Percentiles rank a stretch among this genome's conserved stretches.
Evolutionary conservation across 2,888 invertebrate genomes (phyloP).

Genomic region (Mylabris sibirica): DNA sequence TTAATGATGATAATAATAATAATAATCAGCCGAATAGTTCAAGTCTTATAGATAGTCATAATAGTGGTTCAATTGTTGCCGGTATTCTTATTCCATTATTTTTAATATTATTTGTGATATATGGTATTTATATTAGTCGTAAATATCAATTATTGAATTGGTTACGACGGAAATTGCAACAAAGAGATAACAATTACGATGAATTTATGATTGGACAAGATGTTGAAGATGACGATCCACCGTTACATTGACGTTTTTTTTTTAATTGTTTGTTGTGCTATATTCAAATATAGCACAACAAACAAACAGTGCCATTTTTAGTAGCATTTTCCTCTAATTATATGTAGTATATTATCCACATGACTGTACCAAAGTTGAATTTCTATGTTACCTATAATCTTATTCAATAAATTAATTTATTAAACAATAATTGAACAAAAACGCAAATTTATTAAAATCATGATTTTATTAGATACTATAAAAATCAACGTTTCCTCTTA

Average conservation of each 20-base stretch:
- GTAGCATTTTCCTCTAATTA: too few relatives aligned
- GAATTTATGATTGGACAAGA: conserved; percentile 62
- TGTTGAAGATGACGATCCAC: conserved; percentile 58
- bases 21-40: conserved; percentile 41
- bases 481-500: conserved; percentile 39
- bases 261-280: conserved; percentile 11
- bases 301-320: too few relatives aligned
- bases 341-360: background rate
- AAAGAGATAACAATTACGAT: conserved; percentile 58
- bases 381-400: conserved; percentile 26
- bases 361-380: conserved; percentile 34
- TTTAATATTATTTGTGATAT: conserved; percentile 57
- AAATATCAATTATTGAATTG: conserved; percentile 54
- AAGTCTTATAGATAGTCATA: conserved; percentile 49
- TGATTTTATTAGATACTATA: background rate
- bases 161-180: conserved; percentile 55
- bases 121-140: conserved; percentile 53
- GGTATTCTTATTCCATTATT: conserved; percentile 55
- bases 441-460: background rate
- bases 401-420: conserved; percentile 35
- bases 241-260: conserved; percentile 44
- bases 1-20: conserved; percentile 18
- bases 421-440: conserved; percentile 16
- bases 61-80: conserved; percentile 52
- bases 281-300: too few relatives aligned